Evolutionary conservation across 2,888 invertebrate genomes (phyloP).

Genomic region (Anarsia innoxiella): DNA sequence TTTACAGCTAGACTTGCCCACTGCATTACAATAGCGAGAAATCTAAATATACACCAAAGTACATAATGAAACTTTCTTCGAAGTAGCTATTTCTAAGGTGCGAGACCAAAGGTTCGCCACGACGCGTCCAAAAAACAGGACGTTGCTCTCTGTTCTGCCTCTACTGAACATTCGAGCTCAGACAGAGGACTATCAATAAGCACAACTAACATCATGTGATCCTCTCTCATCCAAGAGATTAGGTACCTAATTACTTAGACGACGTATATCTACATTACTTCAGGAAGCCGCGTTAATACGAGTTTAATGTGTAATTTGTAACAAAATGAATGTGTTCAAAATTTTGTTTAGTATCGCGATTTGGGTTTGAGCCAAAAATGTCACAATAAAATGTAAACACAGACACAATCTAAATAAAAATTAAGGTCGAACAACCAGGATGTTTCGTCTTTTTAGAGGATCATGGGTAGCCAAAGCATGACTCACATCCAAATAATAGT

Average conservation of each 20-base stretch:
- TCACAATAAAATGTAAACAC: conserved; percentile 70
- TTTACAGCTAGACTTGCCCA: conserved; percentile 48
- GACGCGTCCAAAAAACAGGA: too few relatives aligned
- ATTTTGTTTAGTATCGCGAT: conserved; percentile 51
- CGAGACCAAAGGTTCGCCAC: conserved; percentile 7
- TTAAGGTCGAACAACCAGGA: conserved; percentile 52
- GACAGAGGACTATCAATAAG: too few relatives aligned
- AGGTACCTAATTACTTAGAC: too few relatives aligned
- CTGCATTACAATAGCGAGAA: conserved; percentile 37
- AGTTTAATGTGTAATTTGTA: too few relatives aligned
- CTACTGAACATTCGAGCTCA: too few relatives aligned
- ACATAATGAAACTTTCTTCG: conserved; percentile 36
- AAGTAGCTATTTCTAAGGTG: conserved; percentile 15
- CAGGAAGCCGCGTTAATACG: too few relatives aligned
- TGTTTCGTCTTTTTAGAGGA: conserved; percentile 44
- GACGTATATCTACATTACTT: too few relatives aligned
- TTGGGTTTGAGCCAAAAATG: conserved; percentile 62
- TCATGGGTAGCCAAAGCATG: conserved; percentile 56
- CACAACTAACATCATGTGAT: too few relatives aligned
- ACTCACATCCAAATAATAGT: too few relatives aligned
- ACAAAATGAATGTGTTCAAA: conserved; percentile 29
- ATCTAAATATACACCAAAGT: conserved; percentile 35
- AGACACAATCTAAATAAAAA: conserved; percentile 65
- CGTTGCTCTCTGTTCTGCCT: not conserved
- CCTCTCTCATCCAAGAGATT: too few relatives aligned